phyloP scores from a whole-genome alignment of 2,113 vertebrate species.

The Chionomys nivalis region DNA sequence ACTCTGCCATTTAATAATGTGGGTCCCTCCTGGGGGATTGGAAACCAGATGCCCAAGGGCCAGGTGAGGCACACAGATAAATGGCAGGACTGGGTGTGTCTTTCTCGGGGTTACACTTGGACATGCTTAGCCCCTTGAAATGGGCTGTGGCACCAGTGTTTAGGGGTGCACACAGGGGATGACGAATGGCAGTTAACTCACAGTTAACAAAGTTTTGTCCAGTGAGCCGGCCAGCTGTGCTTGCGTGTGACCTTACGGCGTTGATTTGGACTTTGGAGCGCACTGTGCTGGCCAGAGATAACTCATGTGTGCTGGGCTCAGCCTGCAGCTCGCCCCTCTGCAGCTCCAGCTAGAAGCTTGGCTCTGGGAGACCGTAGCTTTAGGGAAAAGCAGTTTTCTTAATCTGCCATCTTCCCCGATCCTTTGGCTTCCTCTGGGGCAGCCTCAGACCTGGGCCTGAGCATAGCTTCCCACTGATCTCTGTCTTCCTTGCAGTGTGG shows the following conservation, averaged over 20 bases:
- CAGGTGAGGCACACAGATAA: background rate
- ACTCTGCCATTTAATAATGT: background rate
- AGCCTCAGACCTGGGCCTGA: rapidly evolving
- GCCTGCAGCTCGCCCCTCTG: rapidly evolving
- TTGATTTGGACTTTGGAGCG: background rate
- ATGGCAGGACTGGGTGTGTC: rapidly evolving
- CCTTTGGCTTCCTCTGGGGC: background rate
- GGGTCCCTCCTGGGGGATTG: background rate
- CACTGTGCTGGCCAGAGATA: rapidly evolving
- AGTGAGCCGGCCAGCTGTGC: background rate
- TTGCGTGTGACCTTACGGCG: rapidly evolving
- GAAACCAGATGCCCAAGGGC: background rate
- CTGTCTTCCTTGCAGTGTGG: conserved; percentile 89
- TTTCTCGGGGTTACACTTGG: rapidly evolving
- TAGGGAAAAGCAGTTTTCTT: background rate
- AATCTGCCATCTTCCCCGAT: rapidly evolving
- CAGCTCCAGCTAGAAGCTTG: background rate
- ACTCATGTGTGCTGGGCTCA: rapidly evolving
- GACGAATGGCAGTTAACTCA: rapidly evolving
- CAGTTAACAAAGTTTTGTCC: rapidly evolving
- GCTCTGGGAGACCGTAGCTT: rapidly evolving
- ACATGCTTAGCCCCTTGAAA: rapidly evolving
- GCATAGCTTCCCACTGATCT: rapidly evolving
- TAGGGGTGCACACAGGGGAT: rapidly evolving
- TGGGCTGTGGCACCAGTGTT: background rate